Evolutionary conservation across 2,797 vertebrate species (phyloP).

Genomic region (Lithobates sylvaticus): DNA sequence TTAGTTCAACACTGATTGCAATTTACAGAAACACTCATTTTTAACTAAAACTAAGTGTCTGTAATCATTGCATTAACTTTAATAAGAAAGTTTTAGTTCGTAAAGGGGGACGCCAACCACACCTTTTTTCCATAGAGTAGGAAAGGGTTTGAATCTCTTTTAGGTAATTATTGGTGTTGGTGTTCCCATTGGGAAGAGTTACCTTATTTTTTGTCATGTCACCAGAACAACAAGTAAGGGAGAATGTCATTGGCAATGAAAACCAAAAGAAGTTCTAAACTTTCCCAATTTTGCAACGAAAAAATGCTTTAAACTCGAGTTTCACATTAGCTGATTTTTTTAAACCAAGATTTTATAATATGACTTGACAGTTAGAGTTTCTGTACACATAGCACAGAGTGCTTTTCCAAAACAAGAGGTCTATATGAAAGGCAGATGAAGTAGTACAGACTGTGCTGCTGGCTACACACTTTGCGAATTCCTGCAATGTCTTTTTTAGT

Average conservation of each 20-base stretch:
- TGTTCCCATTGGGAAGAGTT: background rate
- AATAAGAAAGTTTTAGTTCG: constrained; percentile 1
- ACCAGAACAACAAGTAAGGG: background rate
- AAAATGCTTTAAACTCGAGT: background rate
- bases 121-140: background rate
- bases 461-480: background rate
- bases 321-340: background rate
- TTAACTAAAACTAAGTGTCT: constrained; percentile 14
- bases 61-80: constrained; percentile 37
- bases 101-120: background rate
- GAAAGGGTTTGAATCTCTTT: background rate
- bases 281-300: background rate
- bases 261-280: background rate
- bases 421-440: background rate
- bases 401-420: background rate
- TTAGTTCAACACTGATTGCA: constrained; percentile 43
- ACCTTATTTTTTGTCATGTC: background rate
- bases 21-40: constrained; percentile 43
- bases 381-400: background rate
- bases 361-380: background rate
- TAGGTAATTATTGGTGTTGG: no score
- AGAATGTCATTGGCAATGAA: background rate
- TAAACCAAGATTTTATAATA: background rate
- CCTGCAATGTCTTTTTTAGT: background rate
- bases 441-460: background rate